Conservation (phyloP, 2,888 invertebrate species). For the Axea sp. region DNA sequence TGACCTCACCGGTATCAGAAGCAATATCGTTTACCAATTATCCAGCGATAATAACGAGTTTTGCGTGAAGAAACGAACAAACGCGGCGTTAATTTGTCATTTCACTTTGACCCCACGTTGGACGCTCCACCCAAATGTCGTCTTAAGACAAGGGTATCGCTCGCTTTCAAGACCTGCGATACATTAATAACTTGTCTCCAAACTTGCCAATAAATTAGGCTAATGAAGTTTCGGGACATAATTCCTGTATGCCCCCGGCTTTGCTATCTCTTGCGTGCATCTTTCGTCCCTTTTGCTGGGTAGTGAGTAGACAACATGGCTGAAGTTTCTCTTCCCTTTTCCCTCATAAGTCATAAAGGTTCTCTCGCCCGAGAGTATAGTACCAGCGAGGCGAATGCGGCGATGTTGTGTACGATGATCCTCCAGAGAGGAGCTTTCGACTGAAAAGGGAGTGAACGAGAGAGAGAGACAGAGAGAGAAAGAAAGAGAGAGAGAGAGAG, state of each 20-base stretch:
- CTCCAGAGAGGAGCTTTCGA: slow-evolving; percentile 61
- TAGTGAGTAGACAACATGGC: slow-evolving; percentile 56
- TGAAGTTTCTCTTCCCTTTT: slow-evolving; percentile 61
- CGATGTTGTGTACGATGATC: slow-evolving; percentile 64
- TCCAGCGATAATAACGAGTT: slow-evolving; percentile 27
- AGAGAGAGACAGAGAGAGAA: slow-evolving; percentile 22
- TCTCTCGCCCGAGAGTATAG: slow-evolving; percentile 60
- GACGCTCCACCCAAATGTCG: slow-evolving; percentile 5
- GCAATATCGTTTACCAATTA: slow-evolving; percentile 63
- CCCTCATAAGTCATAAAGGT: slow-evolving; percentile 68
- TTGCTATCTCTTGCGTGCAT: slow-evolving; percentile 53
- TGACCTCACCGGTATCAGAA: slow-evolving; percentile 50
- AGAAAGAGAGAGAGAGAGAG: slow-evolving; percentile 25
- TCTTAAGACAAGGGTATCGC: slow-evolving; percentile 51
- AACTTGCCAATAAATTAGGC: slow-evolving; percentile 74
- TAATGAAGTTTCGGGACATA: slow-evolving; percentile 71
- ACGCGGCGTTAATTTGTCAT: no score
- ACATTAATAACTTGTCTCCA: slow-evolving; percentile 71
- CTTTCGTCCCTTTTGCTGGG: slow-evolving; percentile 54
- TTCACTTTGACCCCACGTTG: no score
- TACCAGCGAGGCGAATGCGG: slow-evolving; percentile 45
- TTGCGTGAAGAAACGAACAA: no score
- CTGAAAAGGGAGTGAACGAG: slow-evolving; percentile 36
- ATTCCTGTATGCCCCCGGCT: slow-evolving; percentile 58
- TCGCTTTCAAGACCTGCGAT: slow-evolving; percentile 48